Conservation (phyloP, 2,888 invertebrate genomes). For the Synergus japonicus region DNA sequence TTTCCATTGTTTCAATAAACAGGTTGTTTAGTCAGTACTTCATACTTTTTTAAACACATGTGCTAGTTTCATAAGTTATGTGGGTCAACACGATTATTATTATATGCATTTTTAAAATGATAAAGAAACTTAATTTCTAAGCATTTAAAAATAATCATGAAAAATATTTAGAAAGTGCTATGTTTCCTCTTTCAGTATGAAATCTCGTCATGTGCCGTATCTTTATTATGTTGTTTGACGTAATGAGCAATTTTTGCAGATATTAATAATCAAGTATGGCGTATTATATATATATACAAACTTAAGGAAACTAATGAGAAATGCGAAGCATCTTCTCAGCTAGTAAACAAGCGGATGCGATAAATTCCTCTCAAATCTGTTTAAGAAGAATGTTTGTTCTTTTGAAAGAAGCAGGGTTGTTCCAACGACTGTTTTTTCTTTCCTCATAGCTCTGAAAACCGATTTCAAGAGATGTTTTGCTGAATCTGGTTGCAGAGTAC, state of each 20-base stretch:
- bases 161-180: background rate
- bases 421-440: background rate
- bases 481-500: background rate
- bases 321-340: background rate
- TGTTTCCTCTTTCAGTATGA: background rate
- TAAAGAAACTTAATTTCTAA: background rate
- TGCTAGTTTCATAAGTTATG: background rate
- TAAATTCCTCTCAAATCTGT: conserved; percentile 3
- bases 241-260: background rate
- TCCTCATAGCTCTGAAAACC: background rate
- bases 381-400: conserved; percentile 6
- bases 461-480: background rate
- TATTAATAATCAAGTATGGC: background rate
- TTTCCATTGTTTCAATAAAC: conserved; percentile 6
- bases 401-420: background rate
- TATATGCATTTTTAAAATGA: background rate
- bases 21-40: background rate
- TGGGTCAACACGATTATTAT: background rate
- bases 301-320: background rate
- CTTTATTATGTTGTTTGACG: background rate
- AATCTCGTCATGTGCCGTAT: background rate
- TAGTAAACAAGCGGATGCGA: conserved; percentile 7
- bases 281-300: background rate
- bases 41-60: background rate
- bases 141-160: background rate